These are phyloP conservation scores for Ptychodera flava DNA, from an alignment of 35 echinoderm and acorn worm species.

Conservation along the genomic window DNA sequence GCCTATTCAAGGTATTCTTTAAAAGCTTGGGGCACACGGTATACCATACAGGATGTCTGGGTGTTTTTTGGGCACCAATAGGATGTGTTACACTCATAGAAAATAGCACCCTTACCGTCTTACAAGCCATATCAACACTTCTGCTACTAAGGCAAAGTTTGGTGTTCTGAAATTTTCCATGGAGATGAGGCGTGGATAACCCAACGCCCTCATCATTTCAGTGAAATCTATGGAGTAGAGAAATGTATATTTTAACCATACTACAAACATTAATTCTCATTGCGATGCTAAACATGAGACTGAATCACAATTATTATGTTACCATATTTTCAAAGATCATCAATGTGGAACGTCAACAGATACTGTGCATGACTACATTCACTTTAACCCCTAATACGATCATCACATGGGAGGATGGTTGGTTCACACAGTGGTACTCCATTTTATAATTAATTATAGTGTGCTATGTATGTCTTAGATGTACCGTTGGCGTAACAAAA, in stretches of 20 bases:
- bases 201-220: conserved; percentile 98
- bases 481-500: too few relatives aligned
- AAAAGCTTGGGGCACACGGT: too few relatives aligned
- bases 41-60: too few relatives aligned
- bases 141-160: conserved; percentile 89
- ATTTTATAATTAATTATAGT: too few relatives aligned
- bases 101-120: conserved; percentile 93
- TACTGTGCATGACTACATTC: neutral
- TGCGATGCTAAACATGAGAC: neutral
- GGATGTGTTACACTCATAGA: too few relatives aligned
- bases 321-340: neutral
- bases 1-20: too few relatives aligned
- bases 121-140: conserved; percentile 96
- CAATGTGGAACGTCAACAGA: neutral
- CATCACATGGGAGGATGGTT: neutral
- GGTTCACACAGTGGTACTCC: neutral
- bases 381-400: neutral
- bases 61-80: too few relatives aligned
- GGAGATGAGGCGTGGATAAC: conserved; percentile 95
- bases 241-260: neutral
- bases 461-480: too few relatives aligned
- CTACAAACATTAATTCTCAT: neutral
- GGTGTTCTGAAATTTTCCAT: conserved; percentile 98
- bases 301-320: neutral
- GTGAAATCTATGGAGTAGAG: conserved; percentile 69